Evolutionary conservation across 1,140 invertebrate species (phyloP).

Genomic region (Limonius californicus): DNA sequence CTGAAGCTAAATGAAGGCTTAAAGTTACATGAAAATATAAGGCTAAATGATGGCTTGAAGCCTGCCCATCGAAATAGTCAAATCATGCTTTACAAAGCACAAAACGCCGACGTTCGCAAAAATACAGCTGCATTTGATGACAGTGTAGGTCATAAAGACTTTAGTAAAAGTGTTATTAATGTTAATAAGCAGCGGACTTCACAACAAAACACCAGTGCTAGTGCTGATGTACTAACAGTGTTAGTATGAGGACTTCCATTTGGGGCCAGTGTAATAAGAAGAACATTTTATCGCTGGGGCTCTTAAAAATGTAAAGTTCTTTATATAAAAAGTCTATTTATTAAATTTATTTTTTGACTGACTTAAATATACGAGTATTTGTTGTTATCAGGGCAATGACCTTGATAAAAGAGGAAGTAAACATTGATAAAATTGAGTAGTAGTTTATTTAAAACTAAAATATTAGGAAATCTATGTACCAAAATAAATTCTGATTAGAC

Average conservation of each 20-base stretch:
- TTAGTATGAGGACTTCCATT: slow-evolving; percentile 37
- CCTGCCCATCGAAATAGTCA: slow-evolving; percentile 55
- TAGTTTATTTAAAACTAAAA: too few species aligned
- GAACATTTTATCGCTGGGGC: background rate
- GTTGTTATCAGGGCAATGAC: too few species aligned
- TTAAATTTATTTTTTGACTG: too few species aligned
- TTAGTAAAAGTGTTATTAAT: slow-evolving; percentile 67
- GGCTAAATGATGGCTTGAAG: slow-evolving; percentile 40
- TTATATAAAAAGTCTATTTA: background rate
- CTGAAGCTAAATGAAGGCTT: slow-evolving; percentile 36
- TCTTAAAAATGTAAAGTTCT: too few species aligned
- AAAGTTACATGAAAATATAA: slow-evolving; percentile 35
- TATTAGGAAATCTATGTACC: too few species aligned
- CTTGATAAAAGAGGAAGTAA: too few species aligned
- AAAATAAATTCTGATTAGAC: too few species aligned
- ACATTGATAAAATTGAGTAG: too few species aligned
- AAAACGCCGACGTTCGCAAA: slow-evolving; percentile 71
- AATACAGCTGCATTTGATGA: slow-evolving; percentile 71
- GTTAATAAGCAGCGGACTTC: slow-evolving; percentile 47
- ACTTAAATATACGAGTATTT: too few species aligned
- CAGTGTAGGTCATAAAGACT: slow-evolving; percentile 67
- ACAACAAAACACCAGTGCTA: slow-evolving; percentile 40
- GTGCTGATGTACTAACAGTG: slow-evolving; percentile 46
- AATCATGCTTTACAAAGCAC: slow-evolving; percentile 67
- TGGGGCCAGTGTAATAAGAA: slow-evolving; percentile 34